phyloP scores from a whole-genome alignment of 2,888 invertebrate species.

The Platynereis dumerilii region DNA sequence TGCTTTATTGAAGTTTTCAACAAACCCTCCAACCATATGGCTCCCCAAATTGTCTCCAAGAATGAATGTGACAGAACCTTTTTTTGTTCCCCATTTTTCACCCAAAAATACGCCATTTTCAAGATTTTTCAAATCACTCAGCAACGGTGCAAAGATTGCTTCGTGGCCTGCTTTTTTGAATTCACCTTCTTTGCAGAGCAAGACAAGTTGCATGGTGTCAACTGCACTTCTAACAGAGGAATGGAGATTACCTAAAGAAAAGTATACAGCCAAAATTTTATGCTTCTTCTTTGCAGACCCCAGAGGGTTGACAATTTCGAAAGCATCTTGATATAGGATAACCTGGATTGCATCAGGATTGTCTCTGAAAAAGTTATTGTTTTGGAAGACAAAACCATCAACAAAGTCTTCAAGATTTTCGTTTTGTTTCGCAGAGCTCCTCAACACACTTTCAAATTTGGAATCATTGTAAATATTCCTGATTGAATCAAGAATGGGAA shows the following conservation, averaged over 20 bases:
- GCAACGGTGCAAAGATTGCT: not conserved
- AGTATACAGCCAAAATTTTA: constrained; percentile 30
- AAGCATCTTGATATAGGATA: constrained; percentile 20
- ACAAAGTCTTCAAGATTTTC: not conserved
- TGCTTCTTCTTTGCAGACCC: constrained; percentile 31
- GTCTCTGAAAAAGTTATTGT: not conserved
- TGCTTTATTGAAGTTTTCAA: not conserved
- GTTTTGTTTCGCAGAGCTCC: not conserved
- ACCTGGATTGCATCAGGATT: not conserved
- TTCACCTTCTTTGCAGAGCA: not conserved
- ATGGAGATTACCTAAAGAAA: constrained; percentile 22
- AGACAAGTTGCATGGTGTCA: constrained; percentile 22
- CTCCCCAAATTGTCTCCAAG: not conserved
- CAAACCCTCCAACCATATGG: not conserved
- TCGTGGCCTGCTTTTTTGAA: not conserved
- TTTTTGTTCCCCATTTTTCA: not conserved
- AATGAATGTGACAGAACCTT: not conserved
- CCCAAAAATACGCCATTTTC: not conserved
- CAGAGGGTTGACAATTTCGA: constrained; percentile 31
- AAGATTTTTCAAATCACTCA: not conserved
- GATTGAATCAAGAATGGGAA: not conserved
- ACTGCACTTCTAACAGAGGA: constrained; percentile 14
- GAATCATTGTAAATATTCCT: not conserved
- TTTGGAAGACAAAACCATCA: not conserved
- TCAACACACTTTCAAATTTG: not conserved